These are phyloP conservation scores for Cinclus cinclus DNA, from an alignment of 2,113 vertebrate genomes.

Conservation along the genomic window DNA sequence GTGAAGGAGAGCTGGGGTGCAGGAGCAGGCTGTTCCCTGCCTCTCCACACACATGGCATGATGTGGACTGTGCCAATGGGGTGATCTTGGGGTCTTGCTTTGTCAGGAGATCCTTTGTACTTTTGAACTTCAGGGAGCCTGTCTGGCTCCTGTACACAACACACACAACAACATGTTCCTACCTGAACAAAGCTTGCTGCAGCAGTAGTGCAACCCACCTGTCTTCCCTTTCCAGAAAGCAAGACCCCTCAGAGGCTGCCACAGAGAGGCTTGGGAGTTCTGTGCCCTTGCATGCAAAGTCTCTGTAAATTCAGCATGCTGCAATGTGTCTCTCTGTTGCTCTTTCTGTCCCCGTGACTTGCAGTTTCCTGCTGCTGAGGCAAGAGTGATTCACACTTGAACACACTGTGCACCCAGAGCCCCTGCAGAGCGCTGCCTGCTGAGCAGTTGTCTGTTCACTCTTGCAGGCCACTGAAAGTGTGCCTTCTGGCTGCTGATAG, in stretches of 20 bases:
- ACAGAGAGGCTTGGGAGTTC: not conserved
- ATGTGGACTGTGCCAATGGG: rapidly evolving
- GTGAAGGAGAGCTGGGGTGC: not conserved
- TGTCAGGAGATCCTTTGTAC: not conserved
- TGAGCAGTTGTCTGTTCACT: not conserved
- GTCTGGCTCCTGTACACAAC: not conserved
- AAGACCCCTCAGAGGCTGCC: not conserved
- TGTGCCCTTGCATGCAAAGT: not conserved
- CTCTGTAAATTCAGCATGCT: not conserved
- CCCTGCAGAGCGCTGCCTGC: not conserved
- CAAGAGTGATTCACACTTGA: not conserved
- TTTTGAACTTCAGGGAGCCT: not conserved
- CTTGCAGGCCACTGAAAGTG: not conserved
- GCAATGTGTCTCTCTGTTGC: not conserved
- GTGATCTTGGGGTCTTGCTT: not conserved
- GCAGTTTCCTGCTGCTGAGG: not conserved
- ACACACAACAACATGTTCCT: not conserved
- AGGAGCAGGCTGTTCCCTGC: not conserved
- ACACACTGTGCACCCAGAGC: not conserved
- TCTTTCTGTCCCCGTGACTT: not conserved
- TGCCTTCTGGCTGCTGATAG: not conserved
- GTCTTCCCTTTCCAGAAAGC: not conserved
- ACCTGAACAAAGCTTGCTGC: rapidly evolving
- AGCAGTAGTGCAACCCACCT: rapidly evolving
- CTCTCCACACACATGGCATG: rapidly evolving